Evolutionary conservation across 2,113 vertebrate species (phyloP).

Genomic region (Alosa alosa): DNA sequence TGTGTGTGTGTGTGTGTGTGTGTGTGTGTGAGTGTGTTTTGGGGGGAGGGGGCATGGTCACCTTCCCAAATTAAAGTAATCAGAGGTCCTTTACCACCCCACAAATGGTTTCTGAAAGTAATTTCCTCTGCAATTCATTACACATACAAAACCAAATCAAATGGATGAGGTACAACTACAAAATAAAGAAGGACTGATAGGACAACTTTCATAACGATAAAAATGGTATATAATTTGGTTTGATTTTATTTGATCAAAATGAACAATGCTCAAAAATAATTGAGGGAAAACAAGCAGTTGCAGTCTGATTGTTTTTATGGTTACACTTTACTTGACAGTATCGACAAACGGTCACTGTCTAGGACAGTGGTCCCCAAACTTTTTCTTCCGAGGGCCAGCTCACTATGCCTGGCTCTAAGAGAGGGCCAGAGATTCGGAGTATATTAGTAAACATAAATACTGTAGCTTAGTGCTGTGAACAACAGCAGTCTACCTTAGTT

Average conservation of each 20-base stretch:
- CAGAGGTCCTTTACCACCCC: not conserved
- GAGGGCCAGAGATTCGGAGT: too few relatives aligned
- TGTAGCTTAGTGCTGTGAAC: too few relatives aligned
- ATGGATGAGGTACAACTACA: not conserved
- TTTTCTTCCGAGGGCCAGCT: too few relatives aligned
- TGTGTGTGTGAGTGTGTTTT: too few relatives aligned
- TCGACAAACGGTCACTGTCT: too few relatives aligned
- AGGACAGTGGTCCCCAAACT: too few relatives aligned
- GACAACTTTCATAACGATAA: not conserved
- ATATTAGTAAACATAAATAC: too few relatives aligned
- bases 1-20: too few relatives aligned
- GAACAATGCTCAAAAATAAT: slow-evolving; percentile 37
- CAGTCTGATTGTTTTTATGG: too few relatives aligned
- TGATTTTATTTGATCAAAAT: not conserved
- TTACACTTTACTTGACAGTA: not conserved
- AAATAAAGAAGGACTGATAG: not conserved
- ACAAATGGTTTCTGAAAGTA: not conserved
- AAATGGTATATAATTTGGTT: not conserved
- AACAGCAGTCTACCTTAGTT: too few relatives aligned
- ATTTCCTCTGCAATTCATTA: not conserved
- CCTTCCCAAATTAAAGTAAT: not conserved
- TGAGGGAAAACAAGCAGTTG: slow-evolving; percentile 8
- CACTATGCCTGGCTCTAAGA: too few relatives aligned
- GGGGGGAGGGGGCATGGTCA: not conserved
- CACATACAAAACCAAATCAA: not conserved